phyloP scores from a whole-genome alignment of 2,888 invertebrate species.

The Anarsia innoxiella region DNA sequence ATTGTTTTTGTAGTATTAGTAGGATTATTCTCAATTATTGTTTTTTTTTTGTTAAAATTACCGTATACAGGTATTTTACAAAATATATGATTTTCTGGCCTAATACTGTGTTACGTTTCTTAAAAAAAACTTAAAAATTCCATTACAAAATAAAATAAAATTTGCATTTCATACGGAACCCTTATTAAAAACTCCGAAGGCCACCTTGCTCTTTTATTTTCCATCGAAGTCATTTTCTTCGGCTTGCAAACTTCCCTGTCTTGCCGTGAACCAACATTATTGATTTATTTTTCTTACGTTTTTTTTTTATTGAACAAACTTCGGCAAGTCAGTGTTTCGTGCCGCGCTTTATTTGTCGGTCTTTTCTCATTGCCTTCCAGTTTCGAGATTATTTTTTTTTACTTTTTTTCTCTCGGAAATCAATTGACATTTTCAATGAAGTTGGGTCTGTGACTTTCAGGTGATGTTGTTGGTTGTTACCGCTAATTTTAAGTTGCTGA shows the following conservation, averaged over 20 bases:
- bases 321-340: constrained; percentile 38
- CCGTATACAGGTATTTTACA: too few species aligned
- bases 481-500: too few species aligned
- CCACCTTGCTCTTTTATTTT: constrained; percentile 23
- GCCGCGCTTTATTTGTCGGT: constrained; percentile 34
- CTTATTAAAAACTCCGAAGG: constrained; percentile 15
- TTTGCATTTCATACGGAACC: constrained; percentile 39
- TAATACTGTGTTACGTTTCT: too few species aligned
- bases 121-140: too few species aligned
- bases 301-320: constrained; percentile 30
- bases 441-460: too few species aligned
- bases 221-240: constrained; percentile 31
- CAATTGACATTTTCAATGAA: too few species aligned
- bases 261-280: constrained; percentile 37
- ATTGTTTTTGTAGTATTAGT: too few species aligned
- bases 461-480: too few species aligned
- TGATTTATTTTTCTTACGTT: constrained; percentile 35
- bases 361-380: constrained; percentile 9
- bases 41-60: too few species aligned
- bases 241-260: constrained; percentile 54
- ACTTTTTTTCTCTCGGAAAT: constrained; percentile 5
- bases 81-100: too few species aligned
- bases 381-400: constrained; percentile 4
- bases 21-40: too few species aligned
- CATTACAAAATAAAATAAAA: too few species aligned